These are phyloP conservation scores for Eubasilissa splendida DNA, from an alignment of 2,888 invertebrate species.

Conservation along the genomic window DNA sequence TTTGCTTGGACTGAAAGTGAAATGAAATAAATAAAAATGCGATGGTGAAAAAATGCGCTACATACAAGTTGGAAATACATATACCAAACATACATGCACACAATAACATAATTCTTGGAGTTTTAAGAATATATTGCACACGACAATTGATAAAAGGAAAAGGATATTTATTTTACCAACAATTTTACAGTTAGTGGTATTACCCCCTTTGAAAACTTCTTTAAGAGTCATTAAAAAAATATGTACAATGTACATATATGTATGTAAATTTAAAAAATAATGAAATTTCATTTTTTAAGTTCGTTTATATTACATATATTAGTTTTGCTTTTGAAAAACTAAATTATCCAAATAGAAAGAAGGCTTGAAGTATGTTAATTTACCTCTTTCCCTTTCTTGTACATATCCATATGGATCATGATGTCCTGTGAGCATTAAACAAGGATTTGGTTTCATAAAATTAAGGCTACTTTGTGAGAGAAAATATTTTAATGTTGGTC, in stretches of 20 bases:
- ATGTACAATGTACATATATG: no score
- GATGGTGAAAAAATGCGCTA: conserved; percentile 3
- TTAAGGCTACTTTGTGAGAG: not conserved
- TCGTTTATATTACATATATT: not conserved
- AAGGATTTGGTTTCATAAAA: conserved; percentile 19
- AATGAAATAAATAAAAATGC: conserved; percentile 52
- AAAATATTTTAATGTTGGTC: no score
- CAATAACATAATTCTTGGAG: conserved; percentile 12
- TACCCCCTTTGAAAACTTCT: no score
- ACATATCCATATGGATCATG: conserved; percentile 77
- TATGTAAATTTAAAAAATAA: no score
- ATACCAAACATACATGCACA: conserved; percentile 22
- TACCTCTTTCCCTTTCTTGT: conserved; percentile 84
- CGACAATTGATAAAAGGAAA: not conserved
- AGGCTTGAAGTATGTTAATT: conserved; percentile 60
- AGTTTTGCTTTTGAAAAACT: not conserved
- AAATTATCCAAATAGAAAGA: not conserved
- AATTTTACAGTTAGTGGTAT: not conserved
- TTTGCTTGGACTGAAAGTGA: conserved; percentile 57
- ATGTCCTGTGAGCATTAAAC: conserved; percentile 68
- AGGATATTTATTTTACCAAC: not conserved
- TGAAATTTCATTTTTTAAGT: no score
- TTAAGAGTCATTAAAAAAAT: no score
- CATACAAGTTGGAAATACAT: conserved; percentile 6
- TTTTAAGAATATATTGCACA: not conserved